These are phyloP conservation scores for Crypturellus undulatus DNA, from an alignment of 2,113 vertebrate species.

Conservation along the genomic window DNA sequence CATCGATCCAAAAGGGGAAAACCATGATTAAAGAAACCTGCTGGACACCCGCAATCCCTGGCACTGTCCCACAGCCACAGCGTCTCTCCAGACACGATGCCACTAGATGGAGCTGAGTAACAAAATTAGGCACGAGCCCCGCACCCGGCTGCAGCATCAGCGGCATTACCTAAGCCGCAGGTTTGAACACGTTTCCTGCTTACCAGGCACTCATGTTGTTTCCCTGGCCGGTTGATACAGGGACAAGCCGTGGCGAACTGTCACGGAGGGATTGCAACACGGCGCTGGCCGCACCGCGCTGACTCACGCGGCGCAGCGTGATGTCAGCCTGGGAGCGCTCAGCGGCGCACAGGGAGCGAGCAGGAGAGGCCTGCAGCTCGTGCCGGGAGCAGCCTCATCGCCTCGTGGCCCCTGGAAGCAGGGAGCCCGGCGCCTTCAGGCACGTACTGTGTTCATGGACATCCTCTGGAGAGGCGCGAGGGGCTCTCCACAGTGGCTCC, in stretches of 20 bases:
- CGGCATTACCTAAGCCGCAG: not conserved
- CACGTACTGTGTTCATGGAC: too few relatives aligned
- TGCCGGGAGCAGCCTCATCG: not conserved
- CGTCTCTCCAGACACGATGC: not conserved
- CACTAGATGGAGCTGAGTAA: conserved; percentile 66
- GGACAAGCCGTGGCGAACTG: conserved; percentile 40
- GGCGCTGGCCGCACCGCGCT: not conserved
- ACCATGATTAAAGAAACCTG: not conserved
- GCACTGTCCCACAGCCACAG: not conserved
- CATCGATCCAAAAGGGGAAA: not conserved
- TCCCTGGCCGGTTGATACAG: conserved; percentile 55
- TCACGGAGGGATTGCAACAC: conserved; percentile 60
- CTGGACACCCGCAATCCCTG: accelerated
- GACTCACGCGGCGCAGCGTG: conserved; percentile 27
- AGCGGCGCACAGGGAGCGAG: not conserved
- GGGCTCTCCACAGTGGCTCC: too few relatives aligned
- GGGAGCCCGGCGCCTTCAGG: too few relatives aligned
- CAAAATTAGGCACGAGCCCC: not conserved
- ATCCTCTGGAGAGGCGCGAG: too few relatives aligned
- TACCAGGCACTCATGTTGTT: conserved; percentile 47
- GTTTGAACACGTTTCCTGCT: conserved; percentile 53
- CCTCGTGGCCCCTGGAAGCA: too few relatives aligned
- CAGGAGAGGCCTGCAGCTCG: not conserved
- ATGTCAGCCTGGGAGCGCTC: conserved; percentile 29
- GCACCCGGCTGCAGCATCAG: not conserved